Percentiles rank a stretch among this genome's conserved stretches.
These are phyloP conservation scores for Mastacembelus armatus DNA, from an alignment of 2,797 vertebrate genomes.

Conservation along the genomic window DNA sequence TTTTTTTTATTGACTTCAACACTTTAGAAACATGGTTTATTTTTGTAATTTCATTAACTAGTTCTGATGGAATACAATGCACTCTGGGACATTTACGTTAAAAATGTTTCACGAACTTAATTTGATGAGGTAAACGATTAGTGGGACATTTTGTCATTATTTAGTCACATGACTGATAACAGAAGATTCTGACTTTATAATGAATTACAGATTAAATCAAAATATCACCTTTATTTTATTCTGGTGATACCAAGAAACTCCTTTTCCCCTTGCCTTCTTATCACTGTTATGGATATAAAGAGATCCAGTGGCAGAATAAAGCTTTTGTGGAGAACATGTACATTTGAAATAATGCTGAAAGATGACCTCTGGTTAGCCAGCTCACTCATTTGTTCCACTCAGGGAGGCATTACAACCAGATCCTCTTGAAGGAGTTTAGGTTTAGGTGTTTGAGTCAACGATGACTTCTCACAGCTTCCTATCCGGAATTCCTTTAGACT, in stretches of 20 bases:
- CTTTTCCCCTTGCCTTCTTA: no score
- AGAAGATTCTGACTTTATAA: no score
- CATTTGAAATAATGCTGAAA: slow-evolving; percentile 53
- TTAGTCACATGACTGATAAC: no score
- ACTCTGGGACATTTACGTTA: no score
- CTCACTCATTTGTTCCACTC: slow-evolving; percentile 76
- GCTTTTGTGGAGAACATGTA: slow-evolving; percentile 11
- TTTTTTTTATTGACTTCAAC: background rate
- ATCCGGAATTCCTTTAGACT: slow-evolving; percentile 78
- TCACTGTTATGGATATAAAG: slow-evolving; percentile 24
- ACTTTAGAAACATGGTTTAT: background rate
- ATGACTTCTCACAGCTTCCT: slow-evolving; percentile 73
- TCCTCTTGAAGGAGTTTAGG: slow-evolving; percentile 58
- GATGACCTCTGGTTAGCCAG: slow-evolving; percentile 69
- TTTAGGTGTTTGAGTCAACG: slow-evolving; percentile 53
- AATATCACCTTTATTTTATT: no score
- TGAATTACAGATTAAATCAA: no score
- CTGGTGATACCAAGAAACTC: no score
- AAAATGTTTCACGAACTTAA: no score
- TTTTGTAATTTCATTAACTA: background rate
- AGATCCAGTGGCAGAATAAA: slow-evolving; percentile 23
- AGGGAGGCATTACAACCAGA: slow-evolving; percentile 63
- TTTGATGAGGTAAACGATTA: no score
- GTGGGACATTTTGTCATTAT: no score
- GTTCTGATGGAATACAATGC: no score